These are phyloP conservation scores for Trissolcus brochymenae DNA, from an alignment of 2,888 invertebrate genomes.

Conservation along the genomic window DNA sequence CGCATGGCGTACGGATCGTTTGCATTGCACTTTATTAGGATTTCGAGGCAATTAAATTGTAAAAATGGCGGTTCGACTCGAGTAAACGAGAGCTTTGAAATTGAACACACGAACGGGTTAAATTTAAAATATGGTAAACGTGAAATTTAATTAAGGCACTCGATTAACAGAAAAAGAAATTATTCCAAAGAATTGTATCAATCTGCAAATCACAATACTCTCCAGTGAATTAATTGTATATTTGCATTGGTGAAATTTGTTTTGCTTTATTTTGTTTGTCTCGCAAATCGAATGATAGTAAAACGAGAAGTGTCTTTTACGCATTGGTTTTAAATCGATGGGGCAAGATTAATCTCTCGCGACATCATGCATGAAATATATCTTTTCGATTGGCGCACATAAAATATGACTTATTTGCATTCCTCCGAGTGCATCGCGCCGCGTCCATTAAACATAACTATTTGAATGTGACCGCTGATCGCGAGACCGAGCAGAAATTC, in stretches of 20 bases:
- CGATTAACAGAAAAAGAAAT: neutral
- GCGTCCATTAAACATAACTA: slow-evolving; percentile 29
- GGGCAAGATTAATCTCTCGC: neutral
- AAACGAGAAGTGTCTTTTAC: neutral
- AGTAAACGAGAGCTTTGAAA: neutral
- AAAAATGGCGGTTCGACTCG: slow-evolving; percentile 18
- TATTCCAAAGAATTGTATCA: no score
- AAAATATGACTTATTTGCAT: slow-evolving; percentile 14
- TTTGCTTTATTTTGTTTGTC: no score
- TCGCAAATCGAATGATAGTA: no score
- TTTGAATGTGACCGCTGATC: slow-evolving; percentile 29
- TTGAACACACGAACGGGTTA: neutral
- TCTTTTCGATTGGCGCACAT: slow-evolving; percentile 11
- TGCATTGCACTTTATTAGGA: slow-evolving; percentile 19
- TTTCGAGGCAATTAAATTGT: slow-evolving; percentile 26
- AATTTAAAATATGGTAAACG: slow-evolving; percentile 28
- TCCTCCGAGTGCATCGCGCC: slow-evolving; percentile 18
- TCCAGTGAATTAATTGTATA: neutral
- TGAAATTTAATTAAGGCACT: slow-evolving; percentile 15
- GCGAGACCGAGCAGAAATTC: slow-evolving; percentile 5
- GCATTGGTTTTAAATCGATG: neutral
- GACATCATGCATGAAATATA: slow-evolving; percentile 16
- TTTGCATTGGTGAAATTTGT: neutral
- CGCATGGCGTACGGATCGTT: slow-evolving; percentile 1
- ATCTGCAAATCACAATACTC: no score